These are phyloP conservation scores for Carposina sasakii DNA, from an alignment of 1,140 invertebrate species.

Conservation along the genomic window DNA sequence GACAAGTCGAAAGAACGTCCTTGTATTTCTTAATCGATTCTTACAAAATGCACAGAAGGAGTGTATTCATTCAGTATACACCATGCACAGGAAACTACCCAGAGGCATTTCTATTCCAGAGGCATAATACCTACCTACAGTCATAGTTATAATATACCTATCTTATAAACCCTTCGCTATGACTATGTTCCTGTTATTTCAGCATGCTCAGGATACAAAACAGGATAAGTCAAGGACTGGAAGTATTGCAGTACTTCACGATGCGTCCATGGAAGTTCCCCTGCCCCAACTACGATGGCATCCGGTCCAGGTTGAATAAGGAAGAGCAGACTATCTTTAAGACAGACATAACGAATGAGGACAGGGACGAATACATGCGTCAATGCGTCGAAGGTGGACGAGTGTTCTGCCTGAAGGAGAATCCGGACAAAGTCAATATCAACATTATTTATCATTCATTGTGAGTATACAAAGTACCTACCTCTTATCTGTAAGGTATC, in stretches of 20 bases:
- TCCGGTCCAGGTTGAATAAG: conserved; percentile 72
- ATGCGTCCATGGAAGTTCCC: conserved; percentile 80
- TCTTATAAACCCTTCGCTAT: too few relatives aligned
- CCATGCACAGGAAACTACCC: too few relatives aligned
- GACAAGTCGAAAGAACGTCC: too few relatives aligned
- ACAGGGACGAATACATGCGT: conserved; percentile 49
- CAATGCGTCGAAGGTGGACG: conserved; percentile 49
- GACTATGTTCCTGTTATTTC: conserved; percentile 20
- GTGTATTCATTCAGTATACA: too few relatives aligned
- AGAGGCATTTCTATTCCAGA: too few relatives aligned
- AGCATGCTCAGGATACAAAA: conserved; percentile 74
- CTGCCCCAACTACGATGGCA: conserved; percentile 58
- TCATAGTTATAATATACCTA: too few relatives aligned
- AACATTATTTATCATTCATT: conserved; percentile 51
- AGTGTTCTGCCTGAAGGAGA: conserved; percentile 52
- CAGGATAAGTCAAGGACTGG: conserved; percentile 67
- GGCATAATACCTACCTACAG: too few relatives aligned
- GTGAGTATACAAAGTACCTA: conserved; percentile 39
- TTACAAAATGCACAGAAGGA: too few relatives aligned
- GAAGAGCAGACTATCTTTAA: conserved; percentile 76
- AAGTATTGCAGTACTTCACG: conserved; percentile 81
- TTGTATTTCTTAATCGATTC: too few relatives aligned
- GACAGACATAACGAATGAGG: conserved; percentile 64
- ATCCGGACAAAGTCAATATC: conserved; percentile 33
- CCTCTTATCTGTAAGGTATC: too few relatives aligned